Conservation (phyloP, 2,888 invertebrate genomes). For the Chrysina gloriosa region DNA sequence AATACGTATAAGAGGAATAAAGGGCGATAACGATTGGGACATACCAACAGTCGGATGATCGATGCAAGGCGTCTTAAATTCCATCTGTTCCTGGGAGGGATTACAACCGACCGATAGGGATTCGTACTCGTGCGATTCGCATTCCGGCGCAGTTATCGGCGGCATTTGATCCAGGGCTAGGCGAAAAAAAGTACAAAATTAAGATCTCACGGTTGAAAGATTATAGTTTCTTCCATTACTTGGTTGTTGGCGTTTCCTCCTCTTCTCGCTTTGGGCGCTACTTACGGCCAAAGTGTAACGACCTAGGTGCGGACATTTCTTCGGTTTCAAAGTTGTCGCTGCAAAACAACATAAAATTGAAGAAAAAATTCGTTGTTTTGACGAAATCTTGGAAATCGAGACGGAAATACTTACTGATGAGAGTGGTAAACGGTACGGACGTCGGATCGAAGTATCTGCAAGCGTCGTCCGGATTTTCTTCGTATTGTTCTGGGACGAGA, state of each 20-base stretch:
- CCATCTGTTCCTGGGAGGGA: conserved; percentile 69
- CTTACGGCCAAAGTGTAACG: conserved; percentile 70
- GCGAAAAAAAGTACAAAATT: neutral
- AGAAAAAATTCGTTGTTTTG: neutral
- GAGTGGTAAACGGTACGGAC: conserved; percentile 70
- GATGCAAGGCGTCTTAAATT: conserved; percentile 70
- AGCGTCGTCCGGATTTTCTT: conserved; percentile 75
- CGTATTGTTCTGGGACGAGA: conserved; percentile 59
- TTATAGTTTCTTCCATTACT: conserved; percentile 47
- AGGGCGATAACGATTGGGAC: conserved; percentile 53
- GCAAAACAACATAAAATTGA: conserved; percentile 52
- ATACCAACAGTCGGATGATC: conserved; percentile 67
- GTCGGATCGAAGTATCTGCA: conserved; percentile 70
- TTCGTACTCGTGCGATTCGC: conserved; percentile 68
- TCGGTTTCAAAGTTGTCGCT: conserved; percentile 74
- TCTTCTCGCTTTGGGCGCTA: conserved; percentile 56
- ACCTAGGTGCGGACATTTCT: conserved; percentile 77
- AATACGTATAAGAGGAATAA: neutral
- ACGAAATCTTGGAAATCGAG: neutral
- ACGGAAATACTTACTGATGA: conserved; percentile 75
- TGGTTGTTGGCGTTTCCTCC: conserved; percentile 67
- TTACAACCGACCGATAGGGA: conserved; percentile 73
- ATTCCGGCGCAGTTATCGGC: conserved; percentile 58
- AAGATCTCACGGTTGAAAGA: neutral
- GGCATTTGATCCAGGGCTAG: conserved; percentile 44